Percentiles rank a stretch among this genome's conserved stretches.
phyloP scores from a whole-genome alignment of 2,888 invertebrate genomes.

The Biston stratarius region DNA sequence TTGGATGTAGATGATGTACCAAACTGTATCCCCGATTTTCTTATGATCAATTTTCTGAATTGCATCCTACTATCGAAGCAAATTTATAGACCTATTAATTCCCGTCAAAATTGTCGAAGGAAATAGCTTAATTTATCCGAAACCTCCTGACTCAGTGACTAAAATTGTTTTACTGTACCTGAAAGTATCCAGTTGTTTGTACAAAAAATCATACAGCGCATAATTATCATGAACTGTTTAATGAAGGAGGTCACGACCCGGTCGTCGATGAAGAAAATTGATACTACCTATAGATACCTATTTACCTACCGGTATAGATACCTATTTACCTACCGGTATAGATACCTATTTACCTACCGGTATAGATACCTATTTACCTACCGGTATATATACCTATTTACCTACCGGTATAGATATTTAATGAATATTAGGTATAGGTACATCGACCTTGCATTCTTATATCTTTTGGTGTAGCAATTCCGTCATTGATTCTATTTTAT shows the following conservation, averaged over 20 bases:
- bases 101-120: background rate
- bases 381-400: background rate
- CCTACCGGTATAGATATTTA: background rate
- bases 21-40: too few species aligned
- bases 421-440: background rate
- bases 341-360: background rate
- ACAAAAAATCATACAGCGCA: background rate
- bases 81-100: too few species aligned
- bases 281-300: background rate
- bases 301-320: background rate
- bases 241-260: slow-evolving; percentile 33
- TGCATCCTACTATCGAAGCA: too few species aligned
- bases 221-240: slow-evolving; percentile 5
- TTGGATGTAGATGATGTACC: too few species aligned
- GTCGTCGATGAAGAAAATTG: background rate
- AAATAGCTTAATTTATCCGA: background rate
- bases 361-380: background rate
- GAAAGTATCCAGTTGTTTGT: background rate
- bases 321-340: too few species aligned
- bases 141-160: background rate
- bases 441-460: too few species aligned
- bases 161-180: background rate
- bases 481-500: too few species aligned
- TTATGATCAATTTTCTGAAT: too few species aligned
- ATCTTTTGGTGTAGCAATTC: too few species aligned